Conservation (phyloP, 2,113 vertebrate genomes). For the Grantiella picta region DNA sequence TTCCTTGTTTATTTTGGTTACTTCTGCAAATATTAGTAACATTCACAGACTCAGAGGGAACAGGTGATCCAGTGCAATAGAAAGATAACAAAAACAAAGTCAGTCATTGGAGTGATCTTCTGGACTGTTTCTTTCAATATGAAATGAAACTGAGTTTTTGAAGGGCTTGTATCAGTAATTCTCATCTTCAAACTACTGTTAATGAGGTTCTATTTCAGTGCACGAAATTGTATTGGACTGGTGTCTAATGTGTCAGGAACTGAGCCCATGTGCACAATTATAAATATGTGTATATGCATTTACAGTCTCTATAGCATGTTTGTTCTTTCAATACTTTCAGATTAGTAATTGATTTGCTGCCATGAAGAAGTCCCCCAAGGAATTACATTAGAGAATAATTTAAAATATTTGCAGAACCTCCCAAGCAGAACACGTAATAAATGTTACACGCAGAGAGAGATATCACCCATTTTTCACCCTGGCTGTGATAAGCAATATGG, state of each 20-base stretch:
- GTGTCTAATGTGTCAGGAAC: background rate
- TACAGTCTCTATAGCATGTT: background rate
- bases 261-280: background rate
- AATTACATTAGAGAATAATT: background rate
- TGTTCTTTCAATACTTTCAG: background rate
- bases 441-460: background rate
- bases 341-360: background rate
- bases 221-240: background rate
- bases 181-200: background rate
- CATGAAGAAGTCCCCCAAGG: background rate
- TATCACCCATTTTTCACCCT: background rate
- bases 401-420: slow-evolving; percentile 6
- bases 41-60: background rate
- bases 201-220: background rate
- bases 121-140: background rate
- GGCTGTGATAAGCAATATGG: slow-evolving; percentile 12
- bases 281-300: background rate
- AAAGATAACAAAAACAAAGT: background rate
- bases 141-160: background rate
- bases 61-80: background rate
- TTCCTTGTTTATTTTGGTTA: background rate
- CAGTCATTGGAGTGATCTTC: background rate
- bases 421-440: background rate
- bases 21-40: background rate
- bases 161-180: background rate